Percentiles rank a stretch among this genome's conserved stretches.
These are phyloP conservation scores for Lycodopsis pacificus DNA, from an alignment of 2,797 vertebrate genomes.

Conservation along the genomic window DNA sequence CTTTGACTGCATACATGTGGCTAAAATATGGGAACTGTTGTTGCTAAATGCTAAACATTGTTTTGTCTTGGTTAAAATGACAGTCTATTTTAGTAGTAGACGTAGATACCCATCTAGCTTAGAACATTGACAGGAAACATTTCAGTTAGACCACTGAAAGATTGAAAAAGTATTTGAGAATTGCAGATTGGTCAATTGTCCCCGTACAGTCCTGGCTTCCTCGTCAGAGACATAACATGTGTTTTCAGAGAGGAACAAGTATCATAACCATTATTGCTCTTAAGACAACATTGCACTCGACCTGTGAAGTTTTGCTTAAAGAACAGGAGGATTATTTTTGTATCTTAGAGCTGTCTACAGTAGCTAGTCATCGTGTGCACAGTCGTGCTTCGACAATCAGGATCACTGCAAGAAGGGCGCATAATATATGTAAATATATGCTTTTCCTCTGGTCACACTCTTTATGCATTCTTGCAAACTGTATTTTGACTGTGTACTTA, in stretches of 20 bases:
- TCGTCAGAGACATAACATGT: neutral
- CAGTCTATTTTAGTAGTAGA: neutral
- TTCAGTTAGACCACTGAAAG: neutral
- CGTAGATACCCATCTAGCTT: neutral
- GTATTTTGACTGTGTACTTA: constrained; percentile 16
- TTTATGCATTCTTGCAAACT: neutral
- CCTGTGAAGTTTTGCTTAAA: constrained; percentile 24
- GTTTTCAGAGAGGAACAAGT: constrained; percentile 29
- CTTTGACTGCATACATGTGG: neutral
- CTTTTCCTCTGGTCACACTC: constrained; percentile 6
- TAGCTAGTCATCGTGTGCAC: neutral
- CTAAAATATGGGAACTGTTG: neutral
- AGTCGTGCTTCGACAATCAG: constrained; percentile 42
- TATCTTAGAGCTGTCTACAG: constrained; percentile 22
- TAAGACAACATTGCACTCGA: constrained; percentile 36
- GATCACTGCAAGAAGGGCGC: constrained; percentile 7
- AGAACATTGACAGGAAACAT: neutral
- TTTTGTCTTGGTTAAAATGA: neutral
- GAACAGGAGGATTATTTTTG: constrained; percentile 56
- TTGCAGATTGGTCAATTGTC: neutral
- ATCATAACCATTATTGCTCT: constrained; percentile 33
- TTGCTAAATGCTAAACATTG: neutral
- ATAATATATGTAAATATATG: constrained; percentile 2
- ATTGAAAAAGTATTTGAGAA: neutral
- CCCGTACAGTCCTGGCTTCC: constrained; percentile 1